Evolutionary conservation across 2,797 vertebrate species (phyloP).

Genomic region (Emydoidea blandingii): DNA sequence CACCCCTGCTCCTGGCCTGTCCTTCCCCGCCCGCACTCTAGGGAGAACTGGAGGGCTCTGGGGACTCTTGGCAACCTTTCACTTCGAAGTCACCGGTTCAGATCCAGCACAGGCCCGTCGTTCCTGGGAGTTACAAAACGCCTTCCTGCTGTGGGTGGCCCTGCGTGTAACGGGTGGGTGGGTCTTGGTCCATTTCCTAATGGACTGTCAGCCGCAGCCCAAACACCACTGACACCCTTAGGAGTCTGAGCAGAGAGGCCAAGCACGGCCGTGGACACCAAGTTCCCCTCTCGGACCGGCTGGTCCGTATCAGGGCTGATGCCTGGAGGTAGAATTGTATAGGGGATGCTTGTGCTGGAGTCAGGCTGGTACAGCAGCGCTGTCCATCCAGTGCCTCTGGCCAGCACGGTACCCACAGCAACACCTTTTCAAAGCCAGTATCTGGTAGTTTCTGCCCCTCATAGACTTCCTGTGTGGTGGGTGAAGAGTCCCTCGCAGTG

Average conservation of each 20-base stretch:
- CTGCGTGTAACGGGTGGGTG: not conserved
- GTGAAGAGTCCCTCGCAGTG: not conserved
- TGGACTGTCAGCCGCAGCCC: not conserved
- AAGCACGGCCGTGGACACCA: not conserved
- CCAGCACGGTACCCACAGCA: not conserved
- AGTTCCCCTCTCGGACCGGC: not conserved
- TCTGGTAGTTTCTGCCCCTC: not conserved
- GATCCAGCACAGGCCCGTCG: not conserved
- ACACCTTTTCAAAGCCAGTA: not conserved
- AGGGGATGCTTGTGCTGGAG: not conserved
- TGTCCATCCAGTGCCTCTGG: not conserved
- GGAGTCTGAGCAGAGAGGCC: not conserved
- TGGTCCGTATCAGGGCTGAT: not conserved
- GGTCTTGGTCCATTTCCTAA: not conserved
- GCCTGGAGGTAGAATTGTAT: not conserved
- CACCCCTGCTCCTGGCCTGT: not conserved
- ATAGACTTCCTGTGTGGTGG: not conserved
- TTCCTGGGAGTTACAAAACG: not conserved
- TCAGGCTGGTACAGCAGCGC: accelerated
- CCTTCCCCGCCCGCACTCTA: not conserved
- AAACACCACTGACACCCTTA: not conserved
- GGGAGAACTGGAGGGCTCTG: not conserved
- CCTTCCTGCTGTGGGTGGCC: accelerated
- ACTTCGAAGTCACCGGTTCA: not conserved
- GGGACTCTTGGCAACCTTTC: not conserved